Base-by-base conservation (phyloP, 2,797 vertebrate species). In the Xiphophorus birchmanni region DNA sequence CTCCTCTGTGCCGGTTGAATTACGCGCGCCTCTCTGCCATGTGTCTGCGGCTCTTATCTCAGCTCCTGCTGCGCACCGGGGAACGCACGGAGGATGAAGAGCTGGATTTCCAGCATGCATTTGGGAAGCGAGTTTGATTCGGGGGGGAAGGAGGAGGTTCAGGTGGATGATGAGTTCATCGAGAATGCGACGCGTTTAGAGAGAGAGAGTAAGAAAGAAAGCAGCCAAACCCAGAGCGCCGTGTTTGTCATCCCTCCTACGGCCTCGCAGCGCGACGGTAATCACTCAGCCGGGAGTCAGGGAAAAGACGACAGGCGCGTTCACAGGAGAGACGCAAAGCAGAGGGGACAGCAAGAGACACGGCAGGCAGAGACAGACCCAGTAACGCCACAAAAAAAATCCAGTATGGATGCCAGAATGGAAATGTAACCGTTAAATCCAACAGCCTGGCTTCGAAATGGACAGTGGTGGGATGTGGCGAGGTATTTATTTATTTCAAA, bases 111-210 rank as follows among this genome's bases (percentile, higher is more conserved):
- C 89, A 84, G 78, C 21, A 56, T 6, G 83, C 80, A 86, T 92
- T 92, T 90, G 88, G 81, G 85, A 86, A 87, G 88, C 90, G 82
- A 76, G 86, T 91, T 90, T 91, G 88, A 90, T 89, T 90, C 45
- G 37, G 83, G 76, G 77, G 83, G 77, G 80, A 84, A 81, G 47
- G 72, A 84, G 35, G n/a, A 75, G 82, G 84, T 69, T 83, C 76
- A 83, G 85, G 80, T 76, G 79, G 82, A 45, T n/a, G 60, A 65
- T 12, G 35, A 74, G 84, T 73, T 87, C 74, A 87, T 88, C 54
- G 72, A 78, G 80, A 17, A 79, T 60, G 84, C 77, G 76, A 80
- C 52, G 84, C 79, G 75, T 84, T 42, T 12, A 3, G 50, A 45
- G 44, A 12, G 32, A 45, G 50, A 52, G 50, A 52, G 50, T 23